Percentiles rank a stretch among this genome's conserved stretches.
phyloP scores from a whole-genome alignment of 1,140 invertebrate genomes.

The Philaenus spumarius region DNA sequence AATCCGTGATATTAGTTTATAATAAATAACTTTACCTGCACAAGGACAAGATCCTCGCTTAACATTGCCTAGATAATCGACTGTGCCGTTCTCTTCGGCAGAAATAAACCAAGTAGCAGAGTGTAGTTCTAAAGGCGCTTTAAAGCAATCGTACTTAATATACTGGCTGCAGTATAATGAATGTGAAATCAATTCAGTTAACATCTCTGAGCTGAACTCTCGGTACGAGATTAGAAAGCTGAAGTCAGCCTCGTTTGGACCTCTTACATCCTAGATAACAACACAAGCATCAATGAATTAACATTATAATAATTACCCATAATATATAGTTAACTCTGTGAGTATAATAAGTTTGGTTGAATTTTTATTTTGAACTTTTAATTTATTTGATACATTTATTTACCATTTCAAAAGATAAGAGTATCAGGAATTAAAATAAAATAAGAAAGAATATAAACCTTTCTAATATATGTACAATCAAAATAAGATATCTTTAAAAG shows the following conservation, averaged over 20 bases:
- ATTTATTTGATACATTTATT: too few relatives aligned
- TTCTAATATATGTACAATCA: too few relatives aligned
- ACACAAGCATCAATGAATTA: neutral
- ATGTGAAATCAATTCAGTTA: constrained; percentile 81
- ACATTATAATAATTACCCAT: neutral
- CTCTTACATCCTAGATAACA: constrained; percentile 58
- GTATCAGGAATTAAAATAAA: too few relatives aligned
- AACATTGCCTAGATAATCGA: constrained; percentile 77
- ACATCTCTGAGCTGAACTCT: constrained; percentile 82
- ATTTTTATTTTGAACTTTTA: too few relatives aligned
- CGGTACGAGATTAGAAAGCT: constrained; percentile 79
- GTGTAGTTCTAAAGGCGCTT: constrained; percentile 78
- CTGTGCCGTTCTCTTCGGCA: constrained; percentile 63
- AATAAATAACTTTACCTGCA: too few relatives aligned
- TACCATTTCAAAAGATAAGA: too few relatives aligned
- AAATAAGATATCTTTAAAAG: too few relatives aligned
- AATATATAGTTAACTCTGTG: too few relatives aligned
- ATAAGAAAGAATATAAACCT: too few relatives aligned
- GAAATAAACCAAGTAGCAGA: constrained; percentile 86
- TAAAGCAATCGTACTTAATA: constrained; percentile 86
- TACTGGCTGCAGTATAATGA: constrained; percentile 85
- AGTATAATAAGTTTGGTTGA: too few relatives aligned
- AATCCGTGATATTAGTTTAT: too few relatives aligned
- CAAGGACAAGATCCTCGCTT: constrained; percentile 57
- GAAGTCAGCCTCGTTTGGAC: constrained; percentile 65